Percentiles rank a stretch among this genome's conserved stretches.
Evolutionary conservation across 2,113 vertebrate species (phyloP).

Genomic region (Spermophilus dauricus): DNA sequence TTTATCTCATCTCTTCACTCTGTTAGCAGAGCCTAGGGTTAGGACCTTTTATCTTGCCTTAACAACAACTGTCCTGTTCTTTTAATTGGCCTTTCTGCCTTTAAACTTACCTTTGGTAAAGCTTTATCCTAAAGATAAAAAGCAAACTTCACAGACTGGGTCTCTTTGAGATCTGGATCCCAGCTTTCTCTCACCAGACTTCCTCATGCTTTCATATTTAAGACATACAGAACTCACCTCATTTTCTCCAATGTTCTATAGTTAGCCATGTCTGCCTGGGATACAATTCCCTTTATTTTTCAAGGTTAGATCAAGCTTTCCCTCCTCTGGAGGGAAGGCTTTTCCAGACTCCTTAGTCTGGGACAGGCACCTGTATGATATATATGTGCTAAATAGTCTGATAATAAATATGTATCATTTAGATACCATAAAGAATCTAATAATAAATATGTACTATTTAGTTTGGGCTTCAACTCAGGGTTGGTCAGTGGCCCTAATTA

Average conservation of each 20-base stretch:
- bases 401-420: no score
- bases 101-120: neutral
- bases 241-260: neutral
- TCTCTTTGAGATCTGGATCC: neutral
- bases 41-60: neutral
- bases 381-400: neutral
- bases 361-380: neutral
- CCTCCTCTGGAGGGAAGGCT: conserved; percentile 6
- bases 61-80: neutral
- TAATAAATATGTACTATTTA: neutral
- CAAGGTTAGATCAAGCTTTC: neutral
- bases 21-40: neutral
- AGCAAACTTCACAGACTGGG: neutral
- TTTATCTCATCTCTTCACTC: neutral
- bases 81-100: neutral
- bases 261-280: neutral
- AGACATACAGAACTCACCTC: neutral
- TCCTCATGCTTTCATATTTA: neutral
- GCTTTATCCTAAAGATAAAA: conserved; percentile 5
- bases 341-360: neutral
- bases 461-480: neutral
- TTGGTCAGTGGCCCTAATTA: neutral
- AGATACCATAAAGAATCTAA: neutral
- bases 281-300: neutral
- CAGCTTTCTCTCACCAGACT: neutral